These are phyloP conservation scores for Meleagris gallopavo DNA, from an alignment of 2,113 vertebrate species.

Conservation along the genomic window DNA sequence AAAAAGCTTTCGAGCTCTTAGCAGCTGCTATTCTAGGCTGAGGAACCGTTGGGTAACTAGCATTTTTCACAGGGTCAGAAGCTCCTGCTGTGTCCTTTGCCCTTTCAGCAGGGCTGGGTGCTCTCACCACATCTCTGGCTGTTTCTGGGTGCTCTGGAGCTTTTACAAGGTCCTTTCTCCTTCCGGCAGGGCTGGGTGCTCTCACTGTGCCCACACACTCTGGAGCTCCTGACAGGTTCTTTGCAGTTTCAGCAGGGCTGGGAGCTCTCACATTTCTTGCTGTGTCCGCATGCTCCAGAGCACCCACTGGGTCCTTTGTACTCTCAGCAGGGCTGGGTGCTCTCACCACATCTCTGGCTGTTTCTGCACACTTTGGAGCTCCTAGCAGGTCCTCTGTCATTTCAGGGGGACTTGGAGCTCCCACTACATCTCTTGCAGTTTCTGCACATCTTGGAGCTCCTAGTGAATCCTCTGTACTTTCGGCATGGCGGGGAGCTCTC, in stretches of 20 bases:
- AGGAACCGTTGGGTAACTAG: neutral
- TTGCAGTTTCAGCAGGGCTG: neutral
- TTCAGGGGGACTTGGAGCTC: neutral
- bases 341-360: neutral
- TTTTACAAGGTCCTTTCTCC: neutral
- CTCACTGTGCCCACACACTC: neutral
- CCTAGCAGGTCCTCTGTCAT: accelerated
- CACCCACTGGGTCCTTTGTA: neutral
- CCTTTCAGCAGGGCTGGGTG: neutral
- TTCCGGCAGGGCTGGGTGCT: neutral
- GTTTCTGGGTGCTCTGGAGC: neutral
- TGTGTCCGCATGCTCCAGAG: neutral
- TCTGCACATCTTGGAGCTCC: neutral
- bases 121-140: neutral
- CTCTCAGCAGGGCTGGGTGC: neutral
- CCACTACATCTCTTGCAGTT: neutral
- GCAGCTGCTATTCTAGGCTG: neutral
- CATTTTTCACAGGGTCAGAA: neutral
- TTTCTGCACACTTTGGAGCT: neutral
- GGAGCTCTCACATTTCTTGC: neutral
- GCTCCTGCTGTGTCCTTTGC: neutral
- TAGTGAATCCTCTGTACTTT: neutral
- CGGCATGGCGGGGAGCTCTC: too few relatives aligned
- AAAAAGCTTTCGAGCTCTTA: neutral
- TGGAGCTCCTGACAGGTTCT: neutral